These are phyloP conservation scores for Onychomys arenicola DNA, from an alignment of 2,797 vertebrate genomes.

Conservation along the genomic window DNA sequence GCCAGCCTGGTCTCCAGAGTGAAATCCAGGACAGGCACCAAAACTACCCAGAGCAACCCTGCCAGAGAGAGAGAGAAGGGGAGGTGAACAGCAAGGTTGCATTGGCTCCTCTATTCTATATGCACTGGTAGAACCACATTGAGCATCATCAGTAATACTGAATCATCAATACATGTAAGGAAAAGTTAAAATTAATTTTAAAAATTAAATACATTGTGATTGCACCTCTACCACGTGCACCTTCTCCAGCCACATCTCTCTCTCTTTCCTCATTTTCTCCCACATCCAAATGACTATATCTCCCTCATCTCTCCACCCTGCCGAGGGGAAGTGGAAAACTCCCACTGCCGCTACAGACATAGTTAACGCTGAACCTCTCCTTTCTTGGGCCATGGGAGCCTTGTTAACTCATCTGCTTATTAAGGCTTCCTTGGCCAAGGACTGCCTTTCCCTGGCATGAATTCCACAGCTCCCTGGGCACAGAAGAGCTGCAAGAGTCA, in stretches of 20 bases:
- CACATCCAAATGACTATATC: neutral
- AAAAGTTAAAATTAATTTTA: neutral
- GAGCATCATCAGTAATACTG: neutral
- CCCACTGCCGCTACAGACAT: neutral
- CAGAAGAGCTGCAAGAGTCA: neutral
- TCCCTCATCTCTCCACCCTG: neutral
- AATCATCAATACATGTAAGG: neutral
- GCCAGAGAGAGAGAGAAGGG: neutral
- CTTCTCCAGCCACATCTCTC: neutral
- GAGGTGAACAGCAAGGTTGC: too few relatives aligned
- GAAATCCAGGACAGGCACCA: too few relatives aligned
- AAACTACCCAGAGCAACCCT: too few relatives aligned
- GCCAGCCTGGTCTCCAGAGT: too few relatives aligned
- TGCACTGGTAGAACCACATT: neutral
- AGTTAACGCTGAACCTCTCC: neutral
- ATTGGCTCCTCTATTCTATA: neutral
- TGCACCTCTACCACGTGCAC: neutral
- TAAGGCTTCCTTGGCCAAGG: neutral
- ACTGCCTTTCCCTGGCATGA: neutral
- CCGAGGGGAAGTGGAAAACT: neutral
- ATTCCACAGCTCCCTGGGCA: neutral
- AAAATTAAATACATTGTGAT: neutral
- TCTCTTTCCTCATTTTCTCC: neutral
- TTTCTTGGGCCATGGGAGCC: neutral
- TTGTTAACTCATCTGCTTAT: conserved; percentile 11